Evolutionary conservation across 2,888 invertebrate species (phyloP).

Genomic region (Neuroscelio doddi): DNA sequence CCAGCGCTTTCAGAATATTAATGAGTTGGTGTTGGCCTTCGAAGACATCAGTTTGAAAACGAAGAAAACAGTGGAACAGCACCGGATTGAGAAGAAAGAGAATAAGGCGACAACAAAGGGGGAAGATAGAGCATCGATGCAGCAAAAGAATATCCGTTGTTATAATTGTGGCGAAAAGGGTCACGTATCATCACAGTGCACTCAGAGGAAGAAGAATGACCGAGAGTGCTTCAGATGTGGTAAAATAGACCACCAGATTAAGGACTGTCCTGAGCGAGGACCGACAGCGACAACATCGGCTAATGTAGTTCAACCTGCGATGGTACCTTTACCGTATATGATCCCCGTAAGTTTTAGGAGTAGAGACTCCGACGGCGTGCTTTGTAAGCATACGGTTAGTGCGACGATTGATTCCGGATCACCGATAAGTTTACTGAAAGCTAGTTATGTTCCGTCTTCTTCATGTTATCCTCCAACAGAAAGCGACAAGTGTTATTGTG

Average conservation of each 20-base stretch:
- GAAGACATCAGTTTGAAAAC: constrained; percentile 21
- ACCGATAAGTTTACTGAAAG: constrained; percentile 24
- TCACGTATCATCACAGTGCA: constrained; percentile 9
- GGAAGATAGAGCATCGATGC: neutral
- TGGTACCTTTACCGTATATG: constrained; percentile 8
- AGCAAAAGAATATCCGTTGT: neutral
- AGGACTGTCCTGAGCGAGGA: constrained; percentile 22
- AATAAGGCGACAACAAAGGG: neutral
- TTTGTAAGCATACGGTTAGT: constrained; percentile 5
- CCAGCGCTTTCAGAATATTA: constrained; percentile 13
- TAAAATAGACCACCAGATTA: constrained; percentile 14
- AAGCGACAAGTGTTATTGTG: neutral
- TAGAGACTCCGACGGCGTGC: neutral
- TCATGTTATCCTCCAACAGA: neutral
- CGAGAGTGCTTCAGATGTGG: constrained; percentile 24
- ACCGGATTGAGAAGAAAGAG: neutral
- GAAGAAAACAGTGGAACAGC: neutral
- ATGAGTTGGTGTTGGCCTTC: constrained; percentile 30
- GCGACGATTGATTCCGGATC: constrained; percentile 29
- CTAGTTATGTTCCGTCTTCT: constrained; percentile 1
- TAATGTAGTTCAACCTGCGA: constrained; percentile 36
- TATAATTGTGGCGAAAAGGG: constrained; percentile 13
- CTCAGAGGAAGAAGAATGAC: neutral
- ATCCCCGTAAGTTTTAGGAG: constrained; percentile 6
- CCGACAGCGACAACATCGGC: neutral